Evolutionary conservation across 2,797 vertebrate species (phyloP).

Genomic region (Scyliorhinus canicula): DNA sequence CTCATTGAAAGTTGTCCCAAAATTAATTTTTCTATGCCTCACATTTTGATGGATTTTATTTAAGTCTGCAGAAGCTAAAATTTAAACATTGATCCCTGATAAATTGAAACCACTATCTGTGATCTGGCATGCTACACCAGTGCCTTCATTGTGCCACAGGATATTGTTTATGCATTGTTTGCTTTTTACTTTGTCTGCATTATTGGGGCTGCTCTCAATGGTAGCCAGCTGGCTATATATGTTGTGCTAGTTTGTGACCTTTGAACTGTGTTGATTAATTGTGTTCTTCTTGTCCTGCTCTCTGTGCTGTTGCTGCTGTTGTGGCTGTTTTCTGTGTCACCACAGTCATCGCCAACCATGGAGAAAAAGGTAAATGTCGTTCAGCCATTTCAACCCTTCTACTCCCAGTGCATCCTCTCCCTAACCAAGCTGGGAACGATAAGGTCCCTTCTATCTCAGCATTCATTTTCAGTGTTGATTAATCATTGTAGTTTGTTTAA

Average conservation of each 20-base stretch:
- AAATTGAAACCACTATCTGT: background rate
- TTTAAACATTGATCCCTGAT: background rate
- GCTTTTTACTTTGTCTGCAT: conserved; percentile 26
- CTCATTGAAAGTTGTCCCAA: background rate
- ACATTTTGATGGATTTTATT: background rate
- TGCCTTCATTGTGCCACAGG: conserved; percentile 17
- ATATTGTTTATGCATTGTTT: conserved; percentile 36
- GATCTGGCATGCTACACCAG: background rate
- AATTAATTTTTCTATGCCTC: background rate
- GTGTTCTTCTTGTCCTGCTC: conserved; percentile 68
- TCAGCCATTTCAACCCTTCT: conserved; percentile 35
- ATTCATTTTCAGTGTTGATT: background rate
- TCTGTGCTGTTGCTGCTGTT: conserved; percentile 63
- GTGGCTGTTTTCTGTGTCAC: conserved; percentile 66
- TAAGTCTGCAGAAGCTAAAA: background rate
- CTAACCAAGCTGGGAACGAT: background rate
- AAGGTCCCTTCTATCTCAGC: background rate
- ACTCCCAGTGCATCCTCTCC: background rate
- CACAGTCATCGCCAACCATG: conserved; percentile 89
- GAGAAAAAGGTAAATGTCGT: conserved; percentile 92
- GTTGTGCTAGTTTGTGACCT: conserved; percentile 25
- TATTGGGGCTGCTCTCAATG: conserved; percentile 4
- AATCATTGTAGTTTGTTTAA: background rate
- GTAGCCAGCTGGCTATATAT: conserved; percentile 17
- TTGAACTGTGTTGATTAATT: conserved; percentile 52